Percentiles rank a stretch among this genome's conserved stretches.
phyloP scores from a whole-genome alignment of 2,888 invertebrate genomes.

The Chrysina gloriosa region DNA sequence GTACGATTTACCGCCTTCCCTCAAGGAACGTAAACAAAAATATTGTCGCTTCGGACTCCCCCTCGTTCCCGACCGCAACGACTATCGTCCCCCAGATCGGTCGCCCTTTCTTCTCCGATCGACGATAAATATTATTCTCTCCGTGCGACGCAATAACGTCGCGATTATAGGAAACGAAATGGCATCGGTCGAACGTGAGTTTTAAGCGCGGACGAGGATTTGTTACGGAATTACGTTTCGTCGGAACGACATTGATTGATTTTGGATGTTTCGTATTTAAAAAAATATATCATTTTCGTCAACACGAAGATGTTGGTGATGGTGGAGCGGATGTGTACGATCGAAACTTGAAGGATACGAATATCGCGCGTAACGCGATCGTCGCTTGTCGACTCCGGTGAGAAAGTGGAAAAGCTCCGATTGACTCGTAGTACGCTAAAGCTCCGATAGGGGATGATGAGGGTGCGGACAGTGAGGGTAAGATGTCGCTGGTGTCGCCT shows the following conservation, averaged over 20 bases:
- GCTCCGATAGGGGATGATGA: neutral
- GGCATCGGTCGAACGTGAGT: constrained; percentile 16
- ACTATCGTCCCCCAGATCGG: neutral
- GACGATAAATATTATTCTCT: neutral
- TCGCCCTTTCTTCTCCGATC: neutral
- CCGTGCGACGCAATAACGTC: neutral
- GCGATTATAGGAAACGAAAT: neutral
- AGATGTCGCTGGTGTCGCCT: constrained; percentile 18
- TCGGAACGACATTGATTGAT: neutral
- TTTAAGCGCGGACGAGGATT: constrained; percentile 4
- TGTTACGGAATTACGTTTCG: neutral
- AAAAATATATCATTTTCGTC: neutral
- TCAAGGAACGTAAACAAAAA: constrained; percentile 28
- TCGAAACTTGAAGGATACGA: constrained; percentile 40
- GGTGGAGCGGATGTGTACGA: too few species aligned
- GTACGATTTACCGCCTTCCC: neutral
- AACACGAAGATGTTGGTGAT: neutral
- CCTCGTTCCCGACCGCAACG: neutral
- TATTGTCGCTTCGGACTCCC: neutral
- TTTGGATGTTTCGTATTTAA: neutral
- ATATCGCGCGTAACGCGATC: constrained; percentile 28
- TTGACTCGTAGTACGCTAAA: constrained; percentile 3
- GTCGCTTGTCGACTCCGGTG: constrained; percentile 43
- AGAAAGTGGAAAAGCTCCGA: constrained; percentile 25
- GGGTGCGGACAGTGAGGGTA: neutral